Evolutionary conservation across 2,888 invertebrate species (phyloP).

Genomic region (Marronus borbonicus): DNA sequence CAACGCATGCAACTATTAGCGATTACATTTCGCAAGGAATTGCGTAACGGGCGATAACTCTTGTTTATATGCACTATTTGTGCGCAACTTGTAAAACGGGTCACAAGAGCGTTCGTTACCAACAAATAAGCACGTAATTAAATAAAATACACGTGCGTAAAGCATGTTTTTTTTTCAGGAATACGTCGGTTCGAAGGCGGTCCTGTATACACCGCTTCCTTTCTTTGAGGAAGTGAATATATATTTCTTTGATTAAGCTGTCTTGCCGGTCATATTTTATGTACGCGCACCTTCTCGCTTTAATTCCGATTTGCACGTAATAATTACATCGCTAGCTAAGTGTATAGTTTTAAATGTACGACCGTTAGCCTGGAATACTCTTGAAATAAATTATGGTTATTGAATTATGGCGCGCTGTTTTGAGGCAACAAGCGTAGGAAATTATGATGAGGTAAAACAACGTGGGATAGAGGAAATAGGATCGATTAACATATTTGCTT

Average conservation of each 20-base stretch:
- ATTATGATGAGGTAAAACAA: neutral
- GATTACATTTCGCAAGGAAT: neutral
- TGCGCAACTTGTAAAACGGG: slow-evolving; percentile 7
- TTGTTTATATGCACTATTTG: slow-evolving; percentile 1
- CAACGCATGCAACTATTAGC: neutral
- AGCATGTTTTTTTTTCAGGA: neutral
- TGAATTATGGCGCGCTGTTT: neutral
- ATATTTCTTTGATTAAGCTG: slow-evolving; percentile 6
- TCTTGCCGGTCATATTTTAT: neutral
- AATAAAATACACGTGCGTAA: neutral
- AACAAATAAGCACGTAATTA: slow-evolving; percentile 5
- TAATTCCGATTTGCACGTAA: slow-evolving; percentile 11
- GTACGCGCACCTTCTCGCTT: slow-evolving; percentile 3
- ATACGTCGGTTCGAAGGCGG: neutral
- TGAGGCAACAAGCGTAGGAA: neutral
- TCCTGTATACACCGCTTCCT: slow-evolving; percentile 3
- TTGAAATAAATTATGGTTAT: neutral
- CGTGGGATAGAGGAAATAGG: slow-evolving; percentile 16
- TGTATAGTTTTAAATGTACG: neutral
- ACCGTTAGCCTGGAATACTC: neutral
- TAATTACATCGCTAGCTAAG: neutral
- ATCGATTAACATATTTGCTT: neutral
- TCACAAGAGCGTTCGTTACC: slow-evolving; percentile 4
- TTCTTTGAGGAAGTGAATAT: neutral
- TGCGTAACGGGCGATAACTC: neutral